Base-by-base conservation (phyloP, 2,113 vertebrate genomes). In the Cyprinodon brontotheroides region DNA sequence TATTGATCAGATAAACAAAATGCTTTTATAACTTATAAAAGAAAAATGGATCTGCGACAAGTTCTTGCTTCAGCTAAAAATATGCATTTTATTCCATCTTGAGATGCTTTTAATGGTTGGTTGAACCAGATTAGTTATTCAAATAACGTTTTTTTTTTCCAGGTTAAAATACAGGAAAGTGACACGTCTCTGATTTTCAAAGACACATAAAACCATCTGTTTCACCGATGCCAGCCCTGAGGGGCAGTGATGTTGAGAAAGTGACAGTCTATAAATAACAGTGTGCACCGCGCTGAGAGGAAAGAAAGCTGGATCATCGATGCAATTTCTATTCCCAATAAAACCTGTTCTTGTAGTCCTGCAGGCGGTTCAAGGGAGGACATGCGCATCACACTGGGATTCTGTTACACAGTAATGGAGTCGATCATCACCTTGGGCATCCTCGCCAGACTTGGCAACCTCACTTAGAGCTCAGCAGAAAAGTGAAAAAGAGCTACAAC, bases 181-280 rank as follows among this genome's bases (percentile, higher is more conserved):
- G 37, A 50, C 5, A 64, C 2, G 15, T 29, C 13, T 53, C 12
- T 63, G 78, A 83, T 67, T 89, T 82, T 83, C 70, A 70, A 48
- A 79, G 38, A 75, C 41, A 78, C 36, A 45, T 70, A 80, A 70
- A 45, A 43, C 75, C 86, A 85, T 82, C 89, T 87, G 84, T 63
- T 29, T 85, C 74, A 78, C 71, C 47, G 59, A 73, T 62, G 68
- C 48, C 72, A 68, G 61, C 83, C 79, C 79, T 71, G 39, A 4
- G 69, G 41, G 75, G 40, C 69, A 77, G 65, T 57, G 61, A 48
- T 79, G 70, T 78, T 75, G 77, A 65, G 75, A 74, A 2, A 41
- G 67, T 68, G 81, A 65, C 59, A 66, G 64, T 29, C 80, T 84
- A 82, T 88, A 86, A 86, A 88, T 87, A 84, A 73, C 50, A 13